Evolutionary conservation across 2,797 vertebrate genomes (phyloP), one percentile per base, ranked within the genome.

Genomic region (Enoplosus armatus): DNA sequence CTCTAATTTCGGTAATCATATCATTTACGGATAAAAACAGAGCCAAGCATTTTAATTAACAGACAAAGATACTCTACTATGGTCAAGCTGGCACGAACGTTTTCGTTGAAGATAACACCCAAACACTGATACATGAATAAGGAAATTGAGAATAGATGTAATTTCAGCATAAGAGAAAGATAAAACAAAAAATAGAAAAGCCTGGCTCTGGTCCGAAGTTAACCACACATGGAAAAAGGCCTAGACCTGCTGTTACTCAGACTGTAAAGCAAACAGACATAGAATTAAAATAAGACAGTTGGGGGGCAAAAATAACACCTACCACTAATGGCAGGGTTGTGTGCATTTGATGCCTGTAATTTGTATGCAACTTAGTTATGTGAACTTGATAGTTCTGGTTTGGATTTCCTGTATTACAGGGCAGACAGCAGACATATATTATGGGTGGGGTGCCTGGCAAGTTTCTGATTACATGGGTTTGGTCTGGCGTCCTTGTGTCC

Each of bases 351-450:
- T 93, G 88, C 77, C 94, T 94, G 85, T 94, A 93, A 95, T 95
- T 94, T 93, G 84, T 80, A 88, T 77, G 77, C 58, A 83, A 79
- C 82, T 81, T 79, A 79, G 84, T 89, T 90, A 87, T 93, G 90
- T 76, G 85, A 90, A 88, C 86, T 84, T 85, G 89, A 94, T 93
- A 88, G 92, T 86, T 85, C 90, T 88, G 91, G 79, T 93, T 90
- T 84, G 88, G 88, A 91, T 90, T 87, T 80, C 84, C 88, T 89
- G 92, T 94, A 95, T 95, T 94, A 95, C 89, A 95, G 86, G 89
- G 90, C 87, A 91, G 89, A 88, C 86, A 79, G 54, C 86, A 94
- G 93, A 92, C 93, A 91, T 82, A 90, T 90, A 92, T 86, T 85
- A 87, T 84, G 82, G 91, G 89, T 66, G 79, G 87, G 87, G 88